A percentile compares a stretch with the other conserved stretches of the same genome.
phyloP scores from a whole-genome alignment of 2,888 invertebrate species.

The Tenodera sinensis region DNA sequence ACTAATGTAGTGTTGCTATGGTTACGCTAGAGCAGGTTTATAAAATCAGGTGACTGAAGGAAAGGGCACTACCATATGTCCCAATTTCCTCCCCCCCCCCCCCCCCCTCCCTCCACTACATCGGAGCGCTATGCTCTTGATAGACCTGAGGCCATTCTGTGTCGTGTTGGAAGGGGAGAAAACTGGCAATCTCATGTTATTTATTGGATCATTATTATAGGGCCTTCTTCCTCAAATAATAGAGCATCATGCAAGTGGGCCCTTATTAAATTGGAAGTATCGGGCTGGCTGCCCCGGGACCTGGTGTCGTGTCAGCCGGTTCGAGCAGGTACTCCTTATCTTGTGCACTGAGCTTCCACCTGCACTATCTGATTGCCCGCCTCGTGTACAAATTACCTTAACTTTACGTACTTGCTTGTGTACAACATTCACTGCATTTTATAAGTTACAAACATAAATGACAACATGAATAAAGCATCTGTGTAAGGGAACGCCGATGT shows the following conservation, averaged over 20 bases:
- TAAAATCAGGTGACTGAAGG: not conserved
- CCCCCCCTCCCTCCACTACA: not conserved
- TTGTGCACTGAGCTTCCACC: not conserved
- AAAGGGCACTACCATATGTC: not conserved
- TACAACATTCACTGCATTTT: no score
- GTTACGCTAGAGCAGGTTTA: no score
- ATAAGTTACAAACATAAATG: no score
- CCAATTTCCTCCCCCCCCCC: not conserved
- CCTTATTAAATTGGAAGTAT: slow-evolving; percentile 18
- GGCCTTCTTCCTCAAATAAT: slow-evolving; percentile 19
- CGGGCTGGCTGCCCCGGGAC: not conserved
- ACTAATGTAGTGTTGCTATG: no score
- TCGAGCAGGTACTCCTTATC: not conserved
- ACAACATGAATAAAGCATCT: no score
- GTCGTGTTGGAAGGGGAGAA: not conserved
- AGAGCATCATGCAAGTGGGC: slow-evolving; percentile 11
- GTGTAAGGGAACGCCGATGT: no score
- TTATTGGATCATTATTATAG: slow-evolving; percentile 25
- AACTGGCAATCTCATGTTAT: slow-evolving; percentile 15
- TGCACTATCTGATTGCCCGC: no score
- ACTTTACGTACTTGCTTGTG: no score
- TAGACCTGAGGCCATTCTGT: not conserved
- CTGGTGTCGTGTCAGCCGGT: slow-evolving; percentile 1
- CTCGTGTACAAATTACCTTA: no score
- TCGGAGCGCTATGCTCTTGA: not conserved